phyloP scores from a whole-genome alignment of 2,888 invertebrate genomes.

The Tipula confusa region DNA sequence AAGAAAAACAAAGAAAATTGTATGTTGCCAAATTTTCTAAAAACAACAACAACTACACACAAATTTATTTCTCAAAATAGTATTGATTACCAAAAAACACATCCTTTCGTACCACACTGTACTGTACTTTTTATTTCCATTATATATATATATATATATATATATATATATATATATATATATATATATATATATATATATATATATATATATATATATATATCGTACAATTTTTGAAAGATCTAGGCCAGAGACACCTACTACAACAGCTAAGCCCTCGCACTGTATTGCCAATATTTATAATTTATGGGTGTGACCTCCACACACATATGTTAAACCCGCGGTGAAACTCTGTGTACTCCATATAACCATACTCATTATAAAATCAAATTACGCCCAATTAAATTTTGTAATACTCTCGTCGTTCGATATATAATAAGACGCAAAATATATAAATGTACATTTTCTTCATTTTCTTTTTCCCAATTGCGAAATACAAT shows the following conservation, averaged over 20 bases:
- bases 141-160: too few relatives aligned
- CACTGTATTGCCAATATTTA: background rate
- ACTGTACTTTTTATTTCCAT: too few relatives aligned
- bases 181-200: too few relatives aligned
- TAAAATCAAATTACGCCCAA: background rate
- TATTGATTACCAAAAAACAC: constrained; percentile 1
- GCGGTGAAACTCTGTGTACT: background rate
- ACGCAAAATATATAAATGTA: background rate
- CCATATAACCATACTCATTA: background rate
- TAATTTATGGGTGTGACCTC: background rate
- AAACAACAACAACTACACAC: background rate
- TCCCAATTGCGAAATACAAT: background rate
- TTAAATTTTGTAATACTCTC: background rate
- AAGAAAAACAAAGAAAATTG: background rate
- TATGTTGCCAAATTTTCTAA: background rate
- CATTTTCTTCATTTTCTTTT: background rate
- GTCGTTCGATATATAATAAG: background rate
- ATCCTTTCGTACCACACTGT: background rate
- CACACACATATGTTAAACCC: background rate
- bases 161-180: too few relatives aligned
- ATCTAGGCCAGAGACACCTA: background rate
- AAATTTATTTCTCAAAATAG: background rate
- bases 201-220: too few relatives aligned
- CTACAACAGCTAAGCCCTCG: background rate
- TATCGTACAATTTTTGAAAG: background rate